Percentiles rank a stretch among this genome's conserved stretches.
Evolutionary conservation across 1,140 invertebrate genomes (phyloP).

Genomic region (Ips typographus): DNA sequence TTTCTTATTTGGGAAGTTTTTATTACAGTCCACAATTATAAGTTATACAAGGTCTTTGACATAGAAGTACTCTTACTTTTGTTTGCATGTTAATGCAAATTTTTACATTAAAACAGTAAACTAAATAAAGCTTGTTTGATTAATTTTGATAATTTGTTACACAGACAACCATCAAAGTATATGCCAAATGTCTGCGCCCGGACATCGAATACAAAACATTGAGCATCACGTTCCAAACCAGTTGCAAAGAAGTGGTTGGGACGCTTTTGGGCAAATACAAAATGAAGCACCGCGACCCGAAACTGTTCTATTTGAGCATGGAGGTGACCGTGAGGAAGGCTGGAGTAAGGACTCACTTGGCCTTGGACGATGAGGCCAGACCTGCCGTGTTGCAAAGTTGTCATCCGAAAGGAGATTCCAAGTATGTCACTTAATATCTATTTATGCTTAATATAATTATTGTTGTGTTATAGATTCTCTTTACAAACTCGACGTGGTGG

Average conservation of each 20-base stretch:
- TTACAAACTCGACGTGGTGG: slow-evolving; percentile 82
- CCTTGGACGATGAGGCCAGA: slow-evolving; percentile 83
- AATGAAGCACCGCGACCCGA: slow-evolving; percentile 87
- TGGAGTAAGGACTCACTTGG: slow-evolving; percentile 77
- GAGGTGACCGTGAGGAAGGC: slow-evolving; percentile 82
- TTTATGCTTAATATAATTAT: neutral
- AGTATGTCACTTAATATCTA: slow-evolving; percentile 57
- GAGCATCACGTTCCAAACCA: slow-evolving; percentile 81
- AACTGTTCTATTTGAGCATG: slow-evolving; percentile 92
- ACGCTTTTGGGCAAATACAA: slow-evolving; percentile 86
- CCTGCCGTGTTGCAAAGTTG: slow-evolving; percentile 88
- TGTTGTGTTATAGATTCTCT: slow-evolving; percentile 69
- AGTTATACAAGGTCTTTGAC: no score
- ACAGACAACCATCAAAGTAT: slow-evolving; percentile 90
- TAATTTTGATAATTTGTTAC: neutral
- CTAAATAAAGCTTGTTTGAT: neutral
- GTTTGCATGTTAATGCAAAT: no score
- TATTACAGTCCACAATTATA: no score
- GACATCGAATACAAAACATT: slow-evolving; percentile 94
- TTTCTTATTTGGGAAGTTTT: no score
- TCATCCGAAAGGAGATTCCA: slow-evolving; percentile 87
- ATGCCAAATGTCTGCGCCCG: slow-evolving; percentile 80
- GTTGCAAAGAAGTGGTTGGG: slow-evolving; percentile 80
- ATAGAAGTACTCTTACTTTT: no score
- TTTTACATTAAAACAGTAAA: no score